Conservation (phyloP, 2,888 invertebrate genomes). For the Heliconius aoede region DNA sequence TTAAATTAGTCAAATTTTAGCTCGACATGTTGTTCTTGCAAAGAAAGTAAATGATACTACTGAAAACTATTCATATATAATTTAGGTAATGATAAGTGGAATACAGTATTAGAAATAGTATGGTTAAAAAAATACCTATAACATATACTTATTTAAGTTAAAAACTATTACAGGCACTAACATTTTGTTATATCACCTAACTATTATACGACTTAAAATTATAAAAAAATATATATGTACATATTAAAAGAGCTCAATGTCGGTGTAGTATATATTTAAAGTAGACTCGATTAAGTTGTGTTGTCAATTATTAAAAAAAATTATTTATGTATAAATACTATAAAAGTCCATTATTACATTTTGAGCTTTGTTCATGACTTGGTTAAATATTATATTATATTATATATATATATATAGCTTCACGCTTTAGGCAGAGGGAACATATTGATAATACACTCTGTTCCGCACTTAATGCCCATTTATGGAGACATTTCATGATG, state of each 20-base stretch:
- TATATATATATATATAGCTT: not conserved
- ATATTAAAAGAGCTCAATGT: not conserved
- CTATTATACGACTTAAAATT: not conserved
- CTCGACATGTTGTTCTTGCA: not conserved
- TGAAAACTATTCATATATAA: not conserved
- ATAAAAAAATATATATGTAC: not conserved
- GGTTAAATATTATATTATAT: too few relatives aligned
- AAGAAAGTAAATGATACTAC: not conserved
- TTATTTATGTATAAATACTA: not conserved
- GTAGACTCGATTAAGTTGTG: not conserved
- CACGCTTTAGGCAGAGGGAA: too few relatives aligned
- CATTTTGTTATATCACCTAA: conserved; percentile 20
- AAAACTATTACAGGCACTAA: conserved; percentile 36
- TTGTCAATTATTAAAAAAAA: not conserved
- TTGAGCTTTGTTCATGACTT: conserved; percentile 11
- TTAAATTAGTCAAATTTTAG: too few relatives aligned
- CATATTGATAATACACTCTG: too few relatives aligned
- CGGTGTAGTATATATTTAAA: not conserved
- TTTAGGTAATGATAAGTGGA: not conserved
- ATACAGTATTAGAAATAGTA: conserved; percentile 18
- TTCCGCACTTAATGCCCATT: too few relatives aligned
- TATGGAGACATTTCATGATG: too few relatives aligned
- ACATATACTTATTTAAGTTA: conserved; percentile 17
- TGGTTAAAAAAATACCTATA: conserved; percentile 9
- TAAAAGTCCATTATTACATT: not conserved